Percentiles rank a stretch among this genome's conserved stretches.
phyloP scores from a whole-genome alignment of 2,797 vertebrate genomes.

The Hippocampus kuda region DNA sequence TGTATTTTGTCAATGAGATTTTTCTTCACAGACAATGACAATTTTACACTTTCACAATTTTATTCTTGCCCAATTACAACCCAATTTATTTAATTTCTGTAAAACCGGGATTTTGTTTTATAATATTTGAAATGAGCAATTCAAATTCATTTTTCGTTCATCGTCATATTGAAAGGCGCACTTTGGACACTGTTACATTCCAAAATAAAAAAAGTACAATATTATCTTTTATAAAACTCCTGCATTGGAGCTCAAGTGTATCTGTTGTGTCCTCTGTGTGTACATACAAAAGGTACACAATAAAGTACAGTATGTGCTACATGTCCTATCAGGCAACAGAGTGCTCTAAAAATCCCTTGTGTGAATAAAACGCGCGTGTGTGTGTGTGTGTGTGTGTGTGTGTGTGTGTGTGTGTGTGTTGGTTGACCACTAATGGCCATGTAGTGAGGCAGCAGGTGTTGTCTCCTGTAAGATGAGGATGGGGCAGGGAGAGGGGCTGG shows the following conservation, averaged over 20 bases:
- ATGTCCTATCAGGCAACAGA: slow-evolving; percentile 17
- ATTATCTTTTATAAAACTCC: neutral
- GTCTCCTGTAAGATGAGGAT: slow-evolving; percentile 39
- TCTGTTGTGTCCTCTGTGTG: neutral
- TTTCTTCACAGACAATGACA: no score
- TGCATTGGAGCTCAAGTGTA: neutral
- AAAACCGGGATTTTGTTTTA: neutral
- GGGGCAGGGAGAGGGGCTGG: slow-evolving; percentile 38
- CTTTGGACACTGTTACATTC: slow-evolving; percentile 5
- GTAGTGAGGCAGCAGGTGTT: slow-evolving; percentile 57
- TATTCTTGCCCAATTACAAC: neutral
- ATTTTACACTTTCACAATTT: neutral
- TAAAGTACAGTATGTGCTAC: slow-evolving; percentile 31
- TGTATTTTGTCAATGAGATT: neutral
- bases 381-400: slow-evolving; percentile 1
- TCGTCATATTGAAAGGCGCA: neutral
- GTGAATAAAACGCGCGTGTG: slow-evolving; percentile 11
- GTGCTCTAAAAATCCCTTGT: slow-evolving; percentile 49
- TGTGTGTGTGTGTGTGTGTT: slow-evolving; percentile 13
- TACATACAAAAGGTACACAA: neutral
- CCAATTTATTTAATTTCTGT: neutral
- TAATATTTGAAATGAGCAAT: neutral
- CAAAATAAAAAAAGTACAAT: no score
- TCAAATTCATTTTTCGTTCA: slow-evolving; percentile 25
- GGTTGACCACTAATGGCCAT: slow-evolving; percentile 53